Percentiles rank a stretch among this genome's conserved stretches.
Evolutionary conservation across 1,140 invertebrate species (phyloP).

Genomic region (Cydia amplana): DNA sequence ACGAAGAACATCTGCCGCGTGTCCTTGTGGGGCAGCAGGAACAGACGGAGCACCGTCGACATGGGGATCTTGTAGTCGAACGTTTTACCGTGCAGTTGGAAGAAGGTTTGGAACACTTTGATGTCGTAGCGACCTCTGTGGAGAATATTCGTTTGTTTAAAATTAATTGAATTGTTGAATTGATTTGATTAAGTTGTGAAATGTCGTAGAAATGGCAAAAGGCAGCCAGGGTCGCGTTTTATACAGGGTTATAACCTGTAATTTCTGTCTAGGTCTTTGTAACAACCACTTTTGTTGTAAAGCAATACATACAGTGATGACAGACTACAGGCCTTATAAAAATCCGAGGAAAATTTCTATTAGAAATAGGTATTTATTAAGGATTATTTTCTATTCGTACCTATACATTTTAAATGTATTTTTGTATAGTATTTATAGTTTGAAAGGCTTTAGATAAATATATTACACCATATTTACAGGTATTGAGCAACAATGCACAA

Average conservation of each 20-base stretch:
- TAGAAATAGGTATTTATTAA: not conserved
- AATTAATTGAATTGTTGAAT: constrained; percentile 6
- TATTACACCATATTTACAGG: not conserved
- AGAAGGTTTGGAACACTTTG: constrained; percentile 98
- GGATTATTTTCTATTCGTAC: too few relatives aligned
- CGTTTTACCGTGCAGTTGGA: constrained; percentile 99
- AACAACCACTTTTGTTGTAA: not conserved
- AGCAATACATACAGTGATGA: too few relatives aligned
- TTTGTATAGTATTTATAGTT: not conserved
- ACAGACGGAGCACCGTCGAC: constrained; percentile 95
- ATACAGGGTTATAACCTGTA: too few relatives aligned
- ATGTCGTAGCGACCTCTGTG: constrained; percentile 99
- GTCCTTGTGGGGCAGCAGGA: constrained; percentile 98
- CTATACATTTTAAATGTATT: too few relatives aligned
- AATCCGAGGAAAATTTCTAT: too few relatives aligned
- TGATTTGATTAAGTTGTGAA: too few relatives aligned
- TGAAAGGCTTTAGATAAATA: not conserved
- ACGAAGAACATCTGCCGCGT: constrained; percentile 99
- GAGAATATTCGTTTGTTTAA: not conserved
- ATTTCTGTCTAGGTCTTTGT: too few relatives aligned
- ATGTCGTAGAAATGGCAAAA: too few relatives aligned
- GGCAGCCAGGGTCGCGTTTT: too few relatives aligned
- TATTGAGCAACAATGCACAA: not conserved
- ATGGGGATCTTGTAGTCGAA: constrained; percentile 99
- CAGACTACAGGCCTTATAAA: too few relatives aligned